Conservation (phyloP, 2,888 invertebrate genomes). For the Spisula solida region DNA sequence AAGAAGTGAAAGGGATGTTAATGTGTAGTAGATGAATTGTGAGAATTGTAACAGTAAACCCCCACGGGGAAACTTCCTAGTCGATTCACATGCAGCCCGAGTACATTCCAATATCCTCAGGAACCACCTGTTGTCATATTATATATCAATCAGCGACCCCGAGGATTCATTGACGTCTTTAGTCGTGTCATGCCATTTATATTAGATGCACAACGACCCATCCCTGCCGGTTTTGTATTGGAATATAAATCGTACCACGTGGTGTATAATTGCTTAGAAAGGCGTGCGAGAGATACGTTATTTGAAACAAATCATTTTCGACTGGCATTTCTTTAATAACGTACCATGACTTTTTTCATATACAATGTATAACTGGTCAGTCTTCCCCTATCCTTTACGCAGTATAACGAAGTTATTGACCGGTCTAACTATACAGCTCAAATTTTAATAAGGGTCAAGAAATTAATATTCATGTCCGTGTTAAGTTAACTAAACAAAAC, state of each 20-base stretch:
- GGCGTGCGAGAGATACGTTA: background rate
- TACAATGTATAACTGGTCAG: too few species aligned
- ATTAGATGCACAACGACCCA: slow-evolving; percentile 11
- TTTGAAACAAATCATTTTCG: background rate
- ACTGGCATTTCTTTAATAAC: slow-evolving; percentile 4
- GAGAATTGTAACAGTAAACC: slow-evolving; percentile 3
- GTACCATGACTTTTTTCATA: too few species aligned
- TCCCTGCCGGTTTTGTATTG: background rate
- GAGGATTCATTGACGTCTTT: slow-evolving; percentile 28
- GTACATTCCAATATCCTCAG: slow-evolving; percentile 25
- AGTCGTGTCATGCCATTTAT: slow-evolving; percentile 20
- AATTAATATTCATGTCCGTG: too few species aligned
- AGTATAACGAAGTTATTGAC: too few species aligned
- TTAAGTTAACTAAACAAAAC: too few species aligned
- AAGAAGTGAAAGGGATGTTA: background rate
- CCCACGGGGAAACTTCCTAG: background rate
- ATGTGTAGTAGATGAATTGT: background rate
- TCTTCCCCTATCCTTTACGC: too few species aligned
- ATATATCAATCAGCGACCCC: slow-evolving; percentile 35
- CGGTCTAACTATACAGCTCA: too few species aligned
- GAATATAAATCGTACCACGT: slow-evolving; percentile 26
- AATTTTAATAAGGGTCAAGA: too few species aligned
- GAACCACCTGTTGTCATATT: slow-evolving; percentile 45
- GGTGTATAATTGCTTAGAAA: background rate
- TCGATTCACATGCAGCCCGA: slow-evolving; percentile 14